A percentile compares a stretch with the other conserved stretches of the same genome.
These are phyloP conservation scores for Cancer borealis DNA, from an alignment of 2,888 invertebrate species.

Conservation along the genomic window DNA sequence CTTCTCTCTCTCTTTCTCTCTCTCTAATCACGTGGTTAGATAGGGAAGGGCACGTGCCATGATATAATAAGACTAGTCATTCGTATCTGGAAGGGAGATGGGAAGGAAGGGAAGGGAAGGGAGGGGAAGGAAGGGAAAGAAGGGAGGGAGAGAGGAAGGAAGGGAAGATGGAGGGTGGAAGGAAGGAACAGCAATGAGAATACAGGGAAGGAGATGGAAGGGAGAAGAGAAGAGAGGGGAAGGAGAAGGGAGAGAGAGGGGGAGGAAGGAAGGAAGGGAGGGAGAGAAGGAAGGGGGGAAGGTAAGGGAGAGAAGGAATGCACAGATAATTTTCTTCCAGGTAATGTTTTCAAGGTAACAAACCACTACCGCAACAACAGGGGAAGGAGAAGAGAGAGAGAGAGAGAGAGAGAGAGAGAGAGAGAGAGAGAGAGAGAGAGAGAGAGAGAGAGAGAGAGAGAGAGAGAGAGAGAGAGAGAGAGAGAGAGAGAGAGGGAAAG, in stretches of 20 bases:
- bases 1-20: no score
- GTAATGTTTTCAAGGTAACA: neutral
- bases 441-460: slow-evolving; percentile 48
- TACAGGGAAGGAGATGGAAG: neutral
- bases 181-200: neutral
- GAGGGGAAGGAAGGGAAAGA: neutral
- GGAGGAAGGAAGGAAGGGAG: slow-evolving; percentile 18
- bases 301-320: no score
- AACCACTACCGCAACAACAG: neutral
- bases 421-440: slow-evolving; percentile 49
- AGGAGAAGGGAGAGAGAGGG: neutral
- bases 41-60: no score
- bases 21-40: no score
- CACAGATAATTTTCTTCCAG: no score
- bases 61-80: no score
- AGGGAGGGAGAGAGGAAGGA: neutral
- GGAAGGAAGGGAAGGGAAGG: neutral
- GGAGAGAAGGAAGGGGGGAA: neutral
- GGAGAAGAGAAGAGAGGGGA: no score
- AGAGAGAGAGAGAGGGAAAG: slow-evolving; percentile 23
- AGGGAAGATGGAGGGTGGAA: neutral
- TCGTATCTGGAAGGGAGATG: neutral
- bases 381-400: neutral
- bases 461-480: slow-evolving; percentile 48
- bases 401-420: slow-evolving; percentile 45